Evolutionary conservation across 1,140 invertebrate species (phyloP).

Genomic region (Hylaeus volcanicus): DNA sequence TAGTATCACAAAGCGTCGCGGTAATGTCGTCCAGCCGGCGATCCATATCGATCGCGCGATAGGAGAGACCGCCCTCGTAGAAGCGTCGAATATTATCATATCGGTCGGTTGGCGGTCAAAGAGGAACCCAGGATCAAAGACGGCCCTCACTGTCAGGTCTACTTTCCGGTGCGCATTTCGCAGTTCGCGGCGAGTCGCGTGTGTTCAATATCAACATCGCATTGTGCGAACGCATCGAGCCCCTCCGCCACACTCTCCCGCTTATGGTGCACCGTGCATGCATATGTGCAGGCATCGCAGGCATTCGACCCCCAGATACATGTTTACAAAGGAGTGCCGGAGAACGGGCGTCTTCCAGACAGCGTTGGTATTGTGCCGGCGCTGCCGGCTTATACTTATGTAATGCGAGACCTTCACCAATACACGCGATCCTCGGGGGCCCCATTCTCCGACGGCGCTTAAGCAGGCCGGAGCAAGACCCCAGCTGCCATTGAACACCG

Average conservation of each 20-base stretch:
- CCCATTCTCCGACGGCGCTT: conserved; percentile 50
- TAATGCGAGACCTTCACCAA: conserved; percentile 63
- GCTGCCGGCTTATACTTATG: conserved; percentile 67
- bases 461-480: conserved; percentile 22
- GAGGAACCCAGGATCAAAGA: conserved; percentile 44
- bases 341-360: conserved; percentile 63
- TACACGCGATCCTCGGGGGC: conserved; percentile 13
- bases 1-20: too few relatives aligned
- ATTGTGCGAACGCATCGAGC: conserved; percentile 67
- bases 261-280: conserved; percentile 5
- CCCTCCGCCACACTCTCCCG: background rate
- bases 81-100: conserved; percentile 33
- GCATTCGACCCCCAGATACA: conserved; percentile 55
- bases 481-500: conserved; percentile 61
- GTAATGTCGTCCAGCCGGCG: background rate
- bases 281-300: conserved; percentile 48
- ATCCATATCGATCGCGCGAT: background rate
- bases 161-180: conserved; percentile 59
- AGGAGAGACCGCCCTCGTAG: background rate
- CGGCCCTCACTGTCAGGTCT: conserved; percentile 28
- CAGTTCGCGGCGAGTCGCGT: conserved; percentile 57
- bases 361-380: conserved; percentile 64
- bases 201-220: conserved; percentile 66
- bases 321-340: conserved; percentile 59
- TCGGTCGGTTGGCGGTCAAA: conserved; percentile 23